A percentile compares a stretch with the other conserved stretches of the same genome.
phyloP scores from a whole-genome alignment of 2,797 vertebrate genomes.

The Fringilla coelebs region DNA sequence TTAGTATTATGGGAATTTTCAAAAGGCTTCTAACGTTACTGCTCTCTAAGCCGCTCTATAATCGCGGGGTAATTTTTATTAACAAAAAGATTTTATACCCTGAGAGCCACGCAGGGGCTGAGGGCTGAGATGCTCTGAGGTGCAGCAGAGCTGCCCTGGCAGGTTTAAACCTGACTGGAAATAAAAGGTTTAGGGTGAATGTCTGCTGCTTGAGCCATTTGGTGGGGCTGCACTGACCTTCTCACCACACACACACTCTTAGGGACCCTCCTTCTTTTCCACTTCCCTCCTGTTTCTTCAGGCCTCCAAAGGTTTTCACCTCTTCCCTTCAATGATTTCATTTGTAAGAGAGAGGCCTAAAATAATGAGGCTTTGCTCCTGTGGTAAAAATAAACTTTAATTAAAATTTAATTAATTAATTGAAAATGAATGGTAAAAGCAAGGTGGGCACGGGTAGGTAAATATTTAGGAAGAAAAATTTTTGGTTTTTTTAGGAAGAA shows the following conservation, averaged over 20 bases:
- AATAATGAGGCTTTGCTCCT: neutral
- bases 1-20: slow-evolving; percentile 65
- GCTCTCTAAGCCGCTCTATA: slow-evolving; percentile 58
- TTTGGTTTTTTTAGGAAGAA: neutral
- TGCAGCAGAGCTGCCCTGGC: slow-evolving; percentile 29
- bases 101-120: neutral
- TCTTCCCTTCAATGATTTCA: too few species aligned
- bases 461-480: neutral
- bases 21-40: slow-evolving; percentile 64
- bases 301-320: neutral
- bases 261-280: neutral
- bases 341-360: neutral
- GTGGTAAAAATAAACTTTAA: neutral
- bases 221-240: neutral
- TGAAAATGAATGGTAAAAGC: neutral
- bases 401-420: neutral
- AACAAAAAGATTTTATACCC: slow-evolving; percentile 55
- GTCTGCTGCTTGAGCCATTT: neutral
- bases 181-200: slow-evolving; percentile 12
- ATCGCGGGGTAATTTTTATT: slow-evolving; percentile 73
- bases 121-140: slow-evolving; percentile 38
- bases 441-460: neutral
- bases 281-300: neutral
- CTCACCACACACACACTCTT: neutral
- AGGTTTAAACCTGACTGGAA: neutral